Evolutionary conservation across 35 echinoderm and acorn worm genomes (phyloP).

Genomic region (Eucidaris tribuloides): DNA sequence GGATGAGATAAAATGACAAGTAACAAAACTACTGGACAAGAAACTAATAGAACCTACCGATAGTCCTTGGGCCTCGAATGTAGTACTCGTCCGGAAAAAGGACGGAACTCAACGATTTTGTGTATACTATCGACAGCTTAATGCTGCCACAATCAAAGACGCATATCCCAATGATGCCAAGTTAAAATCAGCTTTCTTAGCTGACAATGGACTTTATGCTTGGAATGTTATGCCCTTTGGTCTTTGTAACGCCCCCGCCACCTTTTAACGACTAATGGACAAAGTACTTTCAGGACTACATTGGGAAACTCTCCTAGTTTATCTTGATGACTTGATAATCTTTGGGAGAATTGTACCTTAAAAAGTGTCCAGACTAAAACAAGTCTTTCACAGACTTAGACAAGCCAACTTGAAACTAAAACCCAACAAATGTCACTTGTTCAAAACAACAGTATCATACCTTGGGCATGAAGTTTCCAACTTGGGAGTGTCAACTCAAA

Average conservation of each 20-base stretch:
- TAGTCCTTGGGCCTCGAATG: slow-evolving; percentile 45
- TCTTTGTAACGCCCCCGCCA: slow-evolving; percentile 42
- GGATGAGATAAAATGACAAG: slow-evolving; percentile 30
- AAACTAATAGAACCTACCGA: slow-evolving; percentile 36
- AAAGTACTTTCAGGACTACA: slow-evolving; percentile 24
- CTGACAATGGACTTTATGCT: neutral
- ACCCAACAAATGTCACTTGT: neutral
- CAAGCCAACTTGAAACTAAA: slow-evolving; percentile 33
- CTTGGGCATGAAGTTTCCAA: neutral
- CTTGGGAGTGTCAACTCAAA: neutral
- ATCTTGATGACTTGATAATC: slow-evolving; percentile 28
- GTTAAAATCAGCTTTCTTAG: slow-evolving; percentile 26
- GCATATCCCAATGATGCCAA: slow-evolving; percentile 44
- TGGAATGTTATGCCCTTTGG: slow-evolving; percentile 35
- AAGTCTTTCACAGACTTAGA: slow-evolving; percentile 22
- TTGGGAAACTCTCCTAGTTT: slow-evolving; percentile 22
- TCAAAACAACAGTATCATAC: neutral
- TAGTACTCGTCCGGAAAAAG: slow-evolving; percentile 62
- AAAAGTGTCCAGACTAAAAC: neutral
- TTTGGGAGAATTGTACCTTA: slow-evolving; percentile 28
- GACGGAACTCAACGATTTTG: slow-evolving; percentile 55
- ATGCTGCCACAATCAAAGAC: slow-evolving; percentile 23
- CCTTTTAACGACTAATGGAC: slow-evolving; percentile 33
- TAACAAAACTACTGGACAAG: neutral
- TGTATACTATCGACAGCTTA: slow-evolving; percentile 44